phyloP scores from a whole-genome alignment of 2,888 invertebrate genomes.

The Drosophila falleni region DNA sequence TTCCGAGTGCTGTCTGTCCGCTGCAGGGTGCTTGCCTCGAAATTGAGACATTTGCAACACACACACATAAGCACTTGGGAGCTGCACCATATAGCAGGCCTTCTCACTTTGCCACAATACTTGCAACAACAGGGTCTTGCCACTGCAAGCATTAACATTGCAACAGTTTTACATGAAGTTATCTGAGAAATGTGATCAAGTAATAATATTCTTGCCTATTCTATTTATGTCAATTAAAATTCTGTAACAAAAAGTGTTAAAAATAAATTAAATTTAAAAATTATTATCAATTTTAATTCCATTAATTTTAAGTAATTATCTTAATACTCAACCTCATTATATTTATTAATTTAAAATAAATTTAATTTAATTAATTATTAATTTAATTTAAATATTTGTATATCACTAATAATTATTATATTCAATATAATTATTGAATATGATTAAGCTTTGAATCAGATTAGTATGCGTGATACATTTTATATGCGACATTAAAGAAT shows the following conservation, averaged over 20 bases:
- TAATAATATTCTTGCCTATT: background rate
- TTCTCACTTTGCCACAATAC: conserved; percentile 22
- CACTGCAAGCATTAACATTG: background rate
- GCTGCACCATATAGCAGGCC: conserved; percentile 5
- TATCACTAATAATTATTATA: too few relatives aligned
- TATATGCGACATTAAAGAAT: too few relatives aligned
- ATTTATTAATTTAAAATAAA: too few relatives aligned
- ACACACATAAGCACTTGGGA: conserved; percentile 5
- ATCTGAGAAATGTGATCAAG: background rate
- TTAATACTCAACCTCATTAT: too few relatives aligned
- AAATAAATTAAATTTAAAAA: background rate
- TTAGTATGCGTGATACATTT: background rate
- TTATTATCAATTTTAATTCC: too few relatives aligned
- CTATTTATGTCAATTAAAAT: background rate
- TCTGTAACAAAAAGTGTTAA: background rate
- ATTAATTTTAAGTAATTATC: too few relatives aligned
- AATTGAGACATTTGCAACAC: conserved; percentile 77
- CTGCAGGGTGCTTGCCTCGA: conserved; percentile 58
- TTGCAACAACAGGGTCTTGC: conserved; percentile 7
- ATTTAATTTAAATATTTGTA: too few relatives aligned
- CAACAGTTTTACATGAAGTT: background rate
- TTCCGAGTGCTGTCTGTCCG: conserved; percentile 47
- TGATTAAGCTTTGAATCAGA: background rate
- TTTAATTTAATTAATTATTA: too few relatives aligned
- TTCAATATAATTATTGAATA: too few relatives aligned